Evolutionary conservation across 2,888 invertebrate species (phyloP).

Genomic region (Acleris cristana): DNA sequence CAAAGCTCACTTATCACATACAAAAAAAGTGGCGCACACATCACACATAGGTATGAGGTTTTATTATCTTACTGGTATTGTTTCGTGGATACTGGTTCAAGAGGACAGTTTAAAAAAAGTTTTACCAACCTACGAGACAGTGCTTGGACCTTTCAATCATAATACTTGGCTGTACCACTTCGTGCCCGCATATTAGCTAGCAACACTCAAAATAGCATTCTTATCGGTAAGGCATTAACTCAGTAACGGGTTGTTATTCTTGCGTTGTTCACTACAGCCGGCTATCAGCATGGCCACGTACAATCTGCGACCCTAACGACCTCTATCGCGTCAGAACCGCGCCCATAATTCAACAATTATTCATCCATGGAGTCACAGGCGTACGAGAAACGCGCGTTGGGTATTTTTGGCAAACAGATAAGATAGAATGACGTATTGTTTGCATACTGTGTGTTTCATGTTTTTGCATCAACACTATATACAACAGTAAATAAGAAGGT

Average conservation of each 20-base stretch:
- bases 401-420: neutral
- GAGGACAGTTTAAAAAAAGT: too few relatives aligned
- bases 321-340: conserved; percentile 65
- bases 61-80: too few relatives aligned
- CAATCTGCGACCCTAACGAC: conserved; percentile 53
- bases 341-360: conserved; percentile 50
- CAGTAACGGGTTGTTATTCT: conserved; percentile 65
- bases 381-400: neutral
- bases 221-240: conserved; percentile 8
- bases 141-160: too few relatives aligned
- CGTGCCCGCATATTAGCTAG: neutral
- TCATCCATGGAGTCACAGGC: conserved; percentile 7
- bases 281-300: conserved; percentile 55
- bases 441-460: neutral
- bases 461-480: too few relatives aligned
- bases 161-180: conserved; percentile 17
- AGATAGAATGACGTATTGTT: conserved; percentile 5
- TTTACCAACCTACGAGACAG: too few relatives aligned
- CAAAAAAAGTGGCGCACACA: too few relatives aligned
- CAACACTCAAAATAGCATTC: conserved; percentile 21
- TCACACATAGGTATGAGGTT: too few relatives aligned
- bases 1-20: too few relatives aligned
- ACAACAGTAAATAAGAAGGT: too few relatives aligned
- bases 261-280: conserved; percentile 51
- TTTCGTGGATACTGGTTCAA: too few relatives aligned